Conservation (phyloP, 2,888 invertebrate species). For the Dendrolimus pini region DNA sequence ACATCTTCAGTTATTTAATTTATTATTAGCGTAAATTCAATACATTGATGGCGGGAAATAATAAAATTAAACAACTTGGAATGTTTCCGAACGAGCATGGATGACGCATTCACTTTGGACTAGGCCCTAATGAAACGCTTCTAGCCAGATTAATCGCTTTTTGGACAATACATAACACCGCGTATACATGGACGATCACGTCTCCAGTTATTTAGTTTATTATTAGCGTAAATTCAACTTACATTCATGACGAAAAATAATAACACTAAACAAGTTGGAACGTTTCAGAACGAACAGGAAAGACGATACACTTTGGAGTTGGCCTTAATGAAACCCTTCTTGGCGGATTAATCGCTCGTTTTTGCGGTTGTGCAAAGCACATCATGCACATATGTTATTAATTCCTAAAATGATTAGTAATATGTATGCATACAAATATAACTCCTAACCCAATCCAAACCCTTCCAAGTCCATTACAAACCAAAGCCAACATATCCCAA, state of each 20-base stretch:
- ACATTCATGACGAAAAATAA: constrained; percentile 22
- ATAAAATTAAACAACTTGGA: constrained; percentile 24
- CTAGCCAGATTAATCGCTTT: constrained; percentile 37
- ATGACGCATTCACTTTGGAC: constrained; percentile 56
- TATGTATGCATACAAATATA: too few relatives aligned
- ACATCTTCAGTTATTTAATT: too few relatives aligned
- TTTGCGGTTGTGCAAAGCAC: not conserved
- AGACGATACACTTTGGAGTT: constrained; percentile 54
- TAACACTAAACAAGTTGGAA: constrained; percentile 24
- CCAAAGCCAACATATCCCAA: too few relatives aligned
- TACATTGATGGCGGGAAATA: constrained; percentile 22
- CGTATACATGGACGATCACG: too few relatives aligned
- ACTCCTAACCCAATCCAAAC: too few relatives aligned
- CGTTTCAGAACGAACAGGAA: constrained; percentile 32
- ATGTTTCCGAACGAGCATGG: constrained; percentile 31
- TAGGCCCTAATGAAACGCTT: constrained; percentile 44
- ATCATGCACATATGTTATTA: too few relatives aligned
- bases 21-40: not conserved
- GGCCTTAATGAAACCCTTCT: constrained; percentile 44
- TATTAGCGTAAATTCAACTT: not conserved
- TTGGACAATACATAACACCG: too few relatives aligned
- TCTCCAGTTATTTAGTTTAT: too few relatives aligned
- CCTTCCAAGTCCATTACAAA: too few relatives aligned
- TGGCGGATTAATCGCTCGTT: constrained; percentile 38
- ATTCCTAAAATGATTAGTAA: too few relatives aligned